These are phyloP conservation scores for Meandrusa payeni DNA, from an alignment of 2,888 invertebrate genomes.

Conservation along the genomic window DNA sequence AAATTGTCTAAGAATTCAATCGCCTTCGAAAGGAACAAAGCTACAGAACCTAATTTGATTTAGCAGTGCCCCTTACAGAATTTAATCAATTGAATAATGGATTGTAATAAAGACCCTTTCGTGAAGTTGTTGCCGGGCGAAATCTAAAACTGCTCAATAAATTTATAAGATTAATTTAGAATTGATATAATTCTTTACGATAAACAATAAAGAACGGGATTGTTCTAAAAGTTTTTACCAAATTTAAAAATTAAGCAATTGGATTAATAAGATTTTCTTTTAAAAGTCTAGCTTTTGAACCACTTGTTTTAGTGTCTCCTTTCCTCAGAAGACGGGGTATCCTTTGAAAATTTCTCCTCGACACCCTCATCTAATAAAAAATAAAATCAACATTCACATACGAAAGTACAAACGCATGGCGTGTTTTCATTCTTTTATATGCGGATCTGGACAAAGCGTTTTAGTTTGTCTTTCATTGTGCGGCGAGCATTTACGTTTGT, in stretches of 20 bases:
- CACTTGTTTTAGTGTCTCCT: too few species aligned
- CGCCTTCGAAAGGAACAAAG: constrained; percentile 2
- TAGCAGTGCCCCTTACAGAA: constrained; percentile 4
- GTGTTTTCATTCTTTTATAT: too few species aligned
- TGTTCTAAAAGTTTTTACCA: constrained; percentile 4
- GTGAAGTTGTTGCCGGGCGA: not conserved
- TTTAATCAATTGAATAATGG: constrained; percentile 13
- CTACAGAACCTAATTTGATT: constrained; percentile 4
- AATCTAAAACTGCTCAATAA: not conserved
- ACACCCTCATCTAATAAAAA: too few species aligned
- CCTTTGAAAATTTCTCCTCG: too few species aligned
- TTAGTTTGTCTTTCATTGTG: too few species aligned
- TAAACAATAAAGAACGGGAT: constrained; percentile 1
- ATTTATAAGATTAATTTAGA: not conserved
- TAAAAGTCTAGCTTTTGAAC: too few species aligned
- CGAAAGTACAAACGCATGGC: too few species aligned
- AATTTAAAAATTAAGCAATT: not conserved
- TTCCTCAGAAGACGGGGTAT: too few species aligned
- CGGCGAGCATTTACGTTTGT: too few species aligned
- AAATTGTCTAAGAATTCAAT: not conserved
- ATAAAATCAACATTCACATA: too few species aligned
- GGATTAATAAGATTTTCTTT: not conserved
- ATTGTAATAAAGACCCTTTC: constrained; percentile 11
- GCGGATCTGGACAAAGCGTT: too few species aligned
- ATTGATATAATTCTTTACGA: not conserved